Percentiles rank a stretch among this genome's conserved stretches.
phyloP scores from a whole-genome alignment of 1,140 invertebrate species.

The Bombus difficillimus region DNA sequence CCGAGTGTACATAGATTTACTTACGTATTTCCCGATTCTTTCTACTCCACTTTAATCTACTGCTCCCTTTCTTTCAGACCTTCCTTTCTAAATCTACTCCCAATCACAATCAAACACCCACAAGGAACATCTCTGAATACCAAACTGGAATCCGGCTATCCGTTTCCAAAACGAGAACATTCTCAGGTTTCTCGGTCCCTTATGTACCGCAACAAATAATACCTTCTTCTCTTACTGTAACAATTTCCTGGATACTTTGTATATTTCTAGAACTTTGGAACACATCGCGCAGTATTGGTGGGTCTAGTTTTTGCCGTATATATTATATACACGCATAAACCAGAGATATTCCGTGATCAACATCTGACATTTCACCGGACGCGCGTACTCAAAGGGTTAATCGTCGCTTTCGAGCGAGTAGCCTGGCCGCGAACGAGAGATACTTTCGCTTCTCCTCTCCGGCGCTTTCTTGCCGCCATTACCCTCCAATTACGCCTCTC shows the following conservation, averaged over 20 bases:
- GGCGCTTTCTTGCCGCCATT: slow-evolving; percentile 22
- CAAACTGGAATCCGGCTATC: not conserved
- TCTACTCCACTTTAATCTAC: not conserved
- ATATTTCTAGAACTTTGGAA: too few species aligned
- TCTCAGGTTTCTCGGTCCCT: too few species aligned
- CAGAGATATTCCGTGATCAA: not conserved
- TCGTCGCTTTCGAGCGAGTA: not conserved
- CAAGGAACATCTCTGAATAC: not conserved
- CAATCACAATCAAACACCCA: not conserved
- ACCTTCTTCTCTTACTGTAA: too few species aligned
- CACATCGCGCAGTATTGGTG: too few species aligned
- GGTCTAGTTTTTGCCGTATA: fast-evolving
- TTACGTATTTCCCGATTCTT: not conserved
- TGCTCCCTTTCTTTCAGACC: not conserved
- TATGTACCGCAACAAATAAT: fast-evolving
- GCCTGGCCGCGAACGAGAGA: not conserved
- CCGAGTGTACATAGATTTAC: not conserved
- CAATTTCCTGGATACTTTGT: too few species aligned
- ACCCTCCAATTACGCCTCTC: slow-evolving; percentile 48
- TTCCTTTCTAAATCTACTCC: not conserved
- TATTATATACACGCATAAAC: not conserved
- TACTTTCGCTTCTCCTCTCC: not conserved
- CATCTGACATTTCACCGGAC: slow-evolving; percentile 5
- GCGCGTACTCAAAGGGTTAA: not conserved
- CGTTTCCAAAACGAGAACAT: not conserved